Percentiles rank a stretch among this genome's conserved stretches.
phyloP scores from a whole-genome alignment of 1,140 invertebrate genomes.

The Drosophila orosa region DNA sequence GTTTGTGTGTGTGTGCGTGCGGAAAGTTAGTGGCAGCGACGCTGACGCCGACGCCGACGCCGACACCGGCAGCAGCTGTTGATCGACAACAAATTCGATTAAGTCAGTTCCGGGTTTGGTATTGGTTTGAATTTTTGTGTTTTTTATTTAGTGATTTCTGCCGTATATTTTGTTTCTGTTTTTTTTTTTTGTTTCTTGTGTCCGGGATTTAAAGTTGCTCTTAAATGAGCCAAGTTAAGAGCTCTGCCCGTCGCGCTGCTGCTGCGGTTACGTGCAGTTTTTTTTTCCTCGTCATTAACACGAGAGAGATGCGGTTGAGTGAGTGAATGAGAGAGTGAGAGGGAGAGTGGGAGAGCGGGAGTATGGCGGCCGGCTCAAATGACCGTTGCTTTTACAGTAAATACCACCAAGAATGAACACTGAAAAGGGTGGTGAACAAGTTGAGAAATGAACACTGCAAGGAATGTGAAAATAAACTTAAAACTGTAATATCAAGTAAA shows the following conservation, averaged over 20 bases:
- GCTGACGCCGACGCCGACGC: constrained; percentile 20
- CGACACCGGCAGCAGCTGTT: constrained; percentile 50
- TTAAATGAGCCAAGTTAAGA: constrained; percentile 34
- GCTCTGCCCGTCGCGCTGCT: constrained; percentile 28
- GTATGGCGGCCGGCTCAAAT: neutral
- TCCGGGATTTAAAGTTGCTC: constrained; percentile 33
- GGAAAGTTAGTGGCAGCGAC: constrained; percentile 49
- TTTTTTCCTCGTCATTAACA: constrained; percentile 30
- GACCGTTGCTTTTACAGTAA: constrained; percentile 12
- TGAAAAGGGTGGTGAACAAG: neutral
- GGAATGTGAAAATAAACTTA: neutral
- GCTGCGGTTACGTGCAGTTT: constrained; percentile 42
- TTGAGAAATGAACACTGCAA: neutral
- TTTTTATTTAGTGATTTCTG: constrained; percentile 55
- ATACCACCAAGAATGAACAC: neutral
- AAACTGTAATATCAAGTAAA: neutral
- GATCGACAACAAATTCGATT: constrained; percentile 80
- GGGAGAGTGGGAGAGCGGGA: neutral
- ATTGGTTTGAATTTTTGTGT: constrained; percentile 70
- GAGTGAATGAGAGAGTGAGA: neutral
- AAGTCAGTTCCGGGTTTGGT: constrained; percentile 77
- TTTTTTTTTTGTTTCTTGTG: constrained; percentile 29
- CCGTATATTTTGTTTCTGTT: constrained; percentile 25
- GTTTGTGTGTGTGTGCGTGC: constrained; percentile 47
- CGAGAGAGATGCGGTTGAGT: constrained; percentile 16